Evolutionary conservation across 2,113 vertebrate species (phyloP).

Genomic region (Pheucticus melanocephalus): DNA sequence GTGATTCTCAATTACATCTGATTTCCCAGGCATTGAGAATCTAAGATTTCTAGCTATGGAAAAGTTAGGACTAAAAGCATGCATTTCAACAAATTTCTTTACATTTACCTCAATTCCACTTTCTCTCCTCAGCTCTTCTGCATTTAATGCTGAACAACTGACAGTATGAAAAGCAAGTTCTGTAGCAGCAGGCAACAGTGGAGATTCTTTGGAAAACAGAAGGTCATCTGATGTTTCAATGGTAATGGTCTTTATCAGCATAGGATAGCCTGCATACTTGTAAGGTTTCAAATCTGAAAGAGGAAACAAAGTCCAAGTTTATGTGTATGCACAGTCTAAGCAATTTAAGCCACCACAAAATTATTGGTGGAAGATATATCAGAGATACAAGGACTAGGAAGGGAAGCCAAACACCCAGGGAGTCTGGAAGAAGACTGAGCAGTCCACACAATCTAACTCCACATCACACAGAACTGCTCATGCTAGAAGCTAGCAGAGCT

Average conservation of each 20-base stretch:
- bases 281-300: conserved; percentile 93
- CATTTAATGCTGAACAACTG: conserved; percentile 96
- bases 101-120: conserved; percentile 89
- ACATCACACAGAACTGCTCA: not conserved
- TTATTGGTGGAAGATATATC: not conserved
- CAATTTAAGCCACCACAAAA: not conserved
- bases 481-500: not conserved
- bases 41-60: not conserved
- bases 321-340: not conserved
- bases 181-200: conserved; percentile 87
- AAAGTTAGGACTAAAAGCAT: not conserved
- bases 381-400: not conserved
- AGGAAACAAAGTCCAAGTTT: not conserved
- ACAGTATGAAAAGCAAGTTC: conserved; percentile 96
- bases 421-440: not conserved
- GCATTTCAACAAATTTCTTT: not conserved
- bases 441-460: not conserved
- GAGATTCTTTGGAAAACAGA: conserved; percentile 93
- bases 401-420: not conserved
- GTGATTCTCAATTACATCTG: not conserved
- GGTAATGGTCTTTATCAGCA: conserved; percentile 96
- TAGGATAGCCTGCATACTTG: conserved; percentile 97
- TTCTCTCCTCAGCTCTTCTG: conserved; percentile 93
- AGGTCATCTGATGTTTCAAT: conserved; percentile 92
- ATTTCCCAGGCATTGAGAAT: not conserved